Base-by-base conservation (phyloP, 2,113 vertebrate genomes). In the Salvator merianae region DNA sequence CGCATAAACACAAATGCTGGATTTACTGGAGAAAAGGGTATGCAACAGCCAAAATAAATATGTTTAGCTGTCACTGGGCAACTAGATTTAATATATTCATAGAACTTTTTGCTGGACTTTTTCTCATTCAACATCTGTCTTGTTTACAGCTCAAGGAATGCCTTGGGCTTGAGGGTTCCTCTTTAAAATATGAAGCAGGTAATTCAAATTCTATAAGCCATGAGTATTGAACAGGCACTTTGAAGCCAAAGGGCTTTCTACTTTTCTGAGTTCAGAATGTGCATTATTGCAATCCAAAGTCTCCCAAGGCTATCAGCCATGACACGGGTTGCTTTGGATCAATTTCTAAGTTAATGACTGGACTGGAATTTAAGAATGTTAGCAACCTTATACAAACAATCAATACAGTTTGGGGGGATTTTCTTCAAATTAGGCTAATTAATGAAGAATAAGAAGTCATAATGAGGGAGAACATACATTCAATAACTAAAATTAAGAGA, bases 121-220 rank as follows among this genome's bases (percentile, higher is more conserved):
- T 30, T 59, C 73, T 4, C 40, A 74, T 59, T 86, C 55, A 50
- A 18, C n/a, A 74, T 77, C 69, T 83, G 4, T 81, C 87, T 85
- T 80, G 66, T 87, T 90, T 83, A 81, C 77, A 84, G 78, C 73
- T 87, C n/a, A 69, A 66, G 32, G 34, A 72, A 59, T 88, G 26
- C 30, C 69, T 82, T 89, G 63, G 63, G 62, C 83, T 91, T 82
- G 85, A 70, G 91, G 82, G 69, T 91, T 69, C 82, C 84, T 10
- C 55, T 80, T 86, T 84, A 83, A 90, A 84, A 77, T 80, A 73
- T 68, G 88, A 86, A 87, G 80, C 85, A 68, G 73, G 75, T 87
- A 91, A 82, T 84, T 82, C 83, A 90, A 77, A 84, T 91, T 87
- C 84, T 72, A 89, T 82, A 85, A 73, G 82, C 80, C 72, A 86